Percentiles rank a stretch among this genome's conserved stretches.
phyloP scores from a whole-genome alignment of 2,888 invertebrate genomes.

The Machimus rusticus region DNA sequence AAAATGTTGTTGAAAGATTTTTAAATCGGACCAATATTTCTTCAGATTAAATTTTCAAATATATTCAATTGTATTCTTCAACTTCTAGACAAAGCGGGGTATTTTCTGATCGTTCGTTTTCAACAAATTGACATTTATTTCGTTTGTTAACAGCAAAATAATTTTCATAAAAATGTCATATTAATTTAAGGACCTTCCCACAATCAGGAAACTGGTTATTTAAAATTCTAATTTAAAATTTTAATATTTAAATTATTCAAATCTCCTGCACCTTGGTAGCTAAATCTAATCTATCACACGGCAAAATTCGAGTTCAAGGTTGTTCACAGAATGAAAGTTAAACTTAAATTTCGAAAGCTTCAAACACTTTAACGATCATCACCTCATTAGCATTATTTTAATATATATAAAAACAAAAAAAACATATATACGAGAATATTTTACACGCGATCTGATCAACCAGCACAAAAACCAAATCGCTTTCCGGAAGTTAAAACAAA shows the following conservation, averaged over 20 bases:
- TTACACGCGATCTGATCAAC: not conserved
- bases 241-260: slow-evolving; percentile 2
- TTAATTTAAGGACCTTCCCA: not conserved
- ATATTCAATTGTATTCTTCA: too few species aligned
- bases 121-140: not conserved
- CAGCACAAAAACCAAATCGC: not conserved
- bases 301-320: slow-evolving; percentile 34
- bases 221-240: not conserved
- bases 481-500: not conserved
- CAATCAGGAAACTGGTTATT: not conserved
- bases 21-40: too few species aligned
- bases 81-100: not conserved
- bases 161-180: not conserved
- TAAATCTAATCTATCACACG: not conserved
- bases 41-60: too few species aligned
- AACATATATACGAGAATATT: not conserved
- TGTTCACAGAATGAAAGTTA: not conserved
- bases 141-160: not conserved
- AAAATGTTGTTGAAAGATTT: too few species aligned
- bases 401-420: not conserved
- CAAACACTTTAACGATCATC: not conserved
- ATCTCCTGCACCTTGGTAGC: not conserved
- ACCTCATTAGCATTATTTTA: slow-evolving; percentile 32
- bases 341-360: not conserved
- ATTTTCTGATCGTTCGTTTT: not conserved